Evolutionary conservation across 2,888 invertebrate species (phyloP), one percentile per base, ranked within the genome.

Genomic region (Athalia cordata): DNA sequence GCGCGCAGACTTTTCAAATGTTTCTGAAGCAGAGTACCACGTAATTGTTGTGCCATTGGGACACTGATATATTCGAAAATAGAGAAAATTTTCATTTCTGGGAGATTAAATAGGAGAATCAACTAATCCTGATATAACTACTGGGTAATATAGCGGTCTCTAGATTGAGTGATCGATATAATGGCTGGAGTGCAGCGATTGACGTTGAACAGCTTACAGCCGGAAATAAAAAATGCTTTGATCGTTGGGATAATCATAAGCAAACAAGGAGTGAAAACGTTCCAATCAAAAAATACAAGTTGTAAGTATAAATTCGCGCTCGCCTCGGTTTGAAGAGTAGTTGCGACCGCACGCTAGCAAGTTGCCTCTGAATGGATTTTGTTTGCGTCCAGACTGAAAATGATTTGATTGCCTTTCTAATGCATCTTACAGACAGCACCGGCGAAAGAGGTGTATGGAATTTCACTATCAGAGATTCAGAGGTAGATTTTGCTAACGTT

Each of bases 391-490:
- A 29, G 29, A 29, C 2, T 29, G 29, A 29, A 29, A 29, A 29
- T 29, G 29, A 29, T 29, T 29, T 29, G 29, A 29, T 29, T 29
- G 29, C 49, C 43, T 13, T 43, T 9, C 64, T 11, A 8, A 62
- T 11, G 43, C 57, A 47, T 66, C 6, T 83, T 83, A 47, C 62
- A 88, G 88, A 83, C 81, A 82, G 83, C 43, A 45, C 79, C 0
- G 86, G 87, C 7, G 83, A 85, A 50, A 92, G 93, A 82, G 95
- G 93, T n/a, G 96, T 96, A 0, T 95, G 95, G 91, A 94, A 93
- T 77, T 95, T 96, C 81, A 96, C 96, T 0, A 81, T 96, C 47
- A 92, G 96, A 81, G 96, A 96, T 90, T 94, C 95, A 0, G 91
- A 93, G 15, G 88, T 92, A 0, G 94, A 95, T 87, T 93, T 94